Percentiles rank a stretch among this genome's conserved stretches.
phyloP scores from a whole-genome alignment of 2,113 vertebrate genomes.

The Telmatochromis sp. region DNA sequence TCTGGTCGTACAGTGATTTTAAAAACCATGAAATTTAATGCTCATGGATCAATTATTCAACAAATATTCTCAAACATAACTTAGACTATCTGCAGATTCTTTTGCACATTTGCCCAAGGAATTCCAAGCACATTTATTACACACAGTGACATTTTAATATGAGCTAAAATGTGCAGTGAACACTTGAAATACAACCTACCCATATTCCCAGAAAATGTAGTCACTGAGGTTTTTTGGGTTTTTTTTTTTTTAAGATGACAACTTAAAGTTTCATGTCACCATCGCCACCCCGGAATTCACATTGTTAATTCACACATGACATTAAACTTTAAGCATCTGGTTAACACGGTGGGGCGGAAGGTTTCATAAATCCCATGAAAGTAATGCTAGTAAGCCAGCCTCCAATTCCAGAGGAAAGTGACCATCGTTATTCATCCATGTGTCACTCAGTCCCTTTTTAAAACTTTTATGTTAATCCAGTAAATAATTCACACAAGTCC shows the following conservation, averaged over 20 bases:
- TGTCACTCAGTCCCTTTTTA: slow-evolving; percentile 19
- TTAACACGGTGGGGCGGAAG: neutral
- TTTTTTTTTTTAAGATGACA: neutral
- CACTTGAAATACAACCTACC: neutral
- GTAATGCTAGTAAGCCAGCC: slow-evolving; percentile 27
- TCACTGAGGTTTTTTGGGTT: neutral
- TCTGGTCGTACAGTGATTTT: neutral
- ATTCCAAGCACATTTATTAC: neutral
- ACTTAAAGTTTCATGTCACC: slow-evolving; percentile 16
- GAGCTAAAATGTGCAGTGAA: neutral
- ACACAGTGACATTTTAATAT: neutral
- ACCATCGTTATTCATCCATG: slow-evolving; percentile 20
- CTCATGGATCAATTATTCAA: neutral
- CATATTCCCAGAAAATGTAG: neutral
- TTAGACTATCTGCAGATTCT: neutral
- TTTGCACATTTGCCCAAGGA: neutral
- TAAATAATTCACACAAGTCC: slow-evolving; percentile 37
- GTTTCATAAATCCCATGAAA: slow-evolving; percentile 36
- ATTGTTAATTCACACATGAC: slow-evolving; percentile 7
- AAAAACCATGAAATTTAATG: neutral
- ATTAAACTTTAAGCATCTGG: slow-evolving; percentile 41
- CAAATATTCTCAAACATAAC: neutral
- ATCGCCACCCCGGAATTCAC: neutral
- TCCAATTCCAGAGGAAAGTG: neutral
- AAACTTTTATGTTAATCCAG: slow-evolving; percentile 43